These are phyloP conservation scores for Hyperoplus lanceolatus DNA, from an alignment of 2,797 vertebrate species.

Conservation along the genomic window DNA sequence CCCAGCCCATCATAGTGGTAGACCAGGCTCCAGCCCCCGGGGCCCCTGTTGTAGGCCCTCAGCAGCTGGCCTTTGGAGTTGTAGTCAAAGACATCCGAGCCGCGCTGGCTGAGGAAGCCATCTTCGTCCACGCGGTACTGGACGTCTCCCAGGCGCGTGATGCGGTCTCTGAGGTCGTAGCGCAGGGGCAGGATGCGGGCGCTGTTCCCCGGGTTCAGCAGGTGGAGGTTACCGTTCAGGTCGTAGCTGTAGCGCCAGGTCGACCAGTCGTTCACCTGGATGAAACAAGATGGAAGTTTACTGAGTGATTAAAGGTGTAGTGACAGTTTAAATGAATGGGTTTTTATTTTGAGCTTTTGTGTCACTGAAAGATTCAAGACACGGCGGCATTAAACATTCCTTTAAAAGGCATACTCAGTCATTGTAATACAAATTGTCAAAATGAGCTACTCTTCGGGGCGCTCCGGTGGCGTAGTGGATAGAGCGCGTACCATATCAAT, in stretches of 20 bases:
- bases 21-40: conserved; percentile 94
- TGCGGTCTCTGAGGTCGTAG: conserved; percentile 97
- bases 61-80: conserved; percentile 98
- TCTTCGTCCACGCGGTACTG: conserved; percentile 98
- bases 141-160: conserved; percentile 95
- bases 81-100: conserved; percentile 95
- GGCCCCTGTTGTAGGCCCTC: conserved; percentile 93
- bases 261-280: conserved; percentile 93
- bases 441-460: too few species aligned
- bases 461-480: too few species aligned
- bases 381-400: too few species aligned
- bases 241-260: conserved; percentile 99
- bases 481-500: too few species aligned
- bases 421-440: too few species aligned
- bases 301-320: background rate
- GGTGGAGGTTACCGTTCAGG: conserved; percentile 96
- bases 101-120: conserved; percentile 95
- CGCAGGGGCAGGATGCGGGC: conserved; percentile 94
- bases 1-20: conserved; percentile 97
- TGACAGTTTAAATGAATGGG: too few species aligned
- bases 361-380: too few species aligned
- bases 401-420: too few species aligned
- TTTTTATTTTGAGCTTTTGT: too few species aligned
- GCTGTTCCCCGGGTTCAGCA: conserved; percentile 96
- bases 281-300: background rate